Evolutionary conservation across 2,113 vertebrate genomes (phyloP).

Genomic region (Scartelaos histophorus): DNA sequence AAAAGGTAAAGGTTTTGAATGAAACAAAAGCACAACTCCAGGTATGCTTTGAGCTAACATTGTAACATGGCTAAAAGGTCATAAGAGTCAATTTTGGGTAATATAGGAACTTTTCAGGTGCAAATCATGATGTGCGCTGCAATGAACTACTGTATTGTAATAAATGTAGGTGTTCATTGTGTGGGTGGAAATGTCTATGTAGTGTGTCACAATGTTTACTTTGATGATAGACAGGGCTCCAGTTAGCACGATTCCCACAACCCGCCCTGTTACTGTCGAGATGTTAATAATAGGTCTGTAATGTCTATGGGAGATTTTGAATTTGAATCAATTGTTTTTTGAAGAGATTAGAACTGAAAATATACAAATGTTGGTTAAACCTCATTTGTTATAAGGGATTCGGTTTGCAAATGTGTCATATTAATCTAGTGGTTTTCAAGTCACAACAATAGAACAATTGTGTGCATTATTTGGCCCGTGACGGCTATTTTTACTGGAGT

Average conservation of each 20-base stretch:
- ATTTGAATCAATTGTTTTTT: background rate
- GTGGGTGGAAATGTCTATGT: background rate
- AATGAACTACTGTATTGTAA: background rate
- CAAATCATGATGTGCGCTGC: background rate
- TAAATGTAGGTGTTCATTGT: background rate
- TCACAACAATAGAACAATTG: no score
- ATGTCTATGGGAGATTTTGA: background rate
- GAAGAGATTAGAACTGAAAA: background rate
- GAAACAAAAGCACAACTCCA: no score
- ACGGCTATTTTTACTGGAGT: no score
- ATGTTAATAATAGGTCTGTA: conserved; percentile 39
- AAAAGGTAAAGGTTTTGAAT: no score
- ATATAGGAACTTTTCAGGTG: no score
- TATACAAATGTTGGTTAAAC: background rate
- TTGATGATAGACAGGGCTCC: conserved; percentile 22
- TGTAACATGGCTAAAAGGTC: no score
- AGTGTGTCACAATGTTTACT: conserved; percentile 34
- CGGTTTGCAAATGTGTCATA: background rate
- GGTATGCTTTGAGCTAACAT: no score
- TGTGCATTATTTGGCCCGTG: no score
- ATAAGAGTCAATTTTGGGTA: no score
- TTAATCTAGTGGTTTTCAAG: no score
- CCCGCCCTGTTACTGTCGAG: conserved; percentile 25
- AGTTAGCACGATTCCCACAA: conserved; percentile 52
- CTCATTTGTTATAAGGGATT: background rate